Base-by-base conservation (phyloP, 2,888 invertebrate genomes). In the Cenopis cana region DNA sequence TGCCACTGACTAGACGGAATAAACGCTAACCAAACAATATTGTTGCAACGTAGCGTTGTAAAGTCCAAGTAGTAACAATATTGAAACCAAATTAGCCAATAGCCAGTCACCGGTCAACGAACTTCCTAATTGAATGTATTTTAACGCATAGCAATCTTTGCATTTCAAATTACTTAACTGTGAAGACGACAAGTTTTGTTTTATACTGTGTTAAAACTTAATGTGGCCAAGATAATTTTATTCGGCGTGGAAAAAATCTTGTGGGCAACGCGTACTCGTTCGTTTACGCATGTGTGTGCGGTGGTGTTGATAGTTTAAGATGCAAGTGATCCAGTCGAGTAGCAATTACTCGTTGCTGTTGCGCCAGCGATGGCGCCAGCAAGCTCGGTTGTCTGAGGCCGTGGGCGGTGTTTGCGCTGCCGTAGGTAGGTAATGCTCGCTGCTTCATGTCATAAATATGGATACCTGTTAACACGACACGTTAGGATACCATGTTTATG, bases 71-170 rank as follows among this genome's bases (percentile, higher is more conserved):
- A 79, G 49, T n/a, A 77, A 79, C 81, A 75, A 76, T 77, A 81
- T 81, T 79, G 72, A 74, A 79, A 77, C 73, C 75, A 75, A 80
- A 83, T 83, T 81, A 84, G 83, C 76, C 81, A 82, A 82, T 78
- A 77, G 76, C 73, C 64, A 71, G 75, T 75, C 76, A 75, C 71
- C 78, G 88, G 86, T 84, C 87, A 74, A 78, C 80, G 85, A 88
- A 82, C 90, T 80, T 74, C 57, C 73, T 85, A 85, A 89, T 89
- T 84, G 83, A 86, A 81, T 80, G 74, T 73, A 80, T 80, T 80
- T 82, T 80, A 77, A 79, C 76, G 81, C 77, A 77, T 76, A 72
- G 72, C 74, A 76, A 79, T 76, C 73, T 78, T 83, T 79, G 75
- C 80, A 82, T 81, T 79, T 76, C 73, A 78, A 86, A 83, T 84